Conservation (phyloP, 2,113 vertebrate species). For the Kryptolebias marmoratus region DNA sequence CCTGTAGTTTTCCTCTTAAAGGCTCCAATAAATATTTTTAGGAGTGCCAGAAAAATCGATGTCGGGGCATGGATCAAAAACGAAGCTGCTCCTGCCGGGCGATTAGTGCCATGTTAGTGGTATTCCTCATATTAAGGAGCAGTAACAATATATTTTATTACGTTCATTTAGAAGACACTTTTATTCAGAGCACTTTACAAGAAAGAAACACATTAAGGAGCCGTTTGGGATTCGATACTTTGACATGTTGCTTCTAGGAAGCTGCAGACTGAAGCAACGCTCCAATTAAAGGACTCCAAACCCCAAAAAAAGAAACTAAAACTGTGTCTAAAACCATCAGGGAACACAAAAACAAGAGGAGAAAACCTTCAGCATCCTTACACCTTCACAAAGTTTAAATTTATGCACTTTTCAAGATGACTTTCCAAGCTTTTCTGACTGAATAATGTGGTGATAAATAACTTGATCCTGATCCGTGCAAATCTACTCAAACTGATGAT, state of each 20-base stretch:
- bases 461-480: no score
- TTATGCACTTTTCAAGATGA: no score
- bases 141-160: not conserved
- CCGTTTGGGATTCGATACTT: not conserved
- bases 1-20: not conserved
- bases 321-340: no score
- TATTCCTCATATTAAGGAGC: not conserved
- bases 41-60: not conserved
- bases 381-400: no score
- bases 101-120: not conserved
- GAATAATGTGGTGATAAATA: no score
- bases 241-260: not conserved
- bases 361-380: no score
- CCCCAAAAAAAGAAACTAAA: not conserved
- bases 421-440: no score
- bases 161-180: not conserved
- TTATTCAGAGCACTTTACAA: not conserved
- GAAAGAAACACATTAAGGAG: conserved; percentile 1
- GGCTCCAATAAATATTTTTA: not conserved
- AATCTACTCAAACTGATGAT: no score
- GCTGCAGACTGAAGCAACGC: not conserved
- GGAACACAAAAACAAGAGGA: no score
- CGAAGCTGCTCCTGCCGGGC: conserved; percentile 6
- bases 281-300: not conserved
- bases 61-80: not conserved